Evolutionary conservation across 1,140 invertebrate species (phyloP), one percentile per base, ranked within the genome.

Genomic region (Pseudomyrmex sp.): DNA sequence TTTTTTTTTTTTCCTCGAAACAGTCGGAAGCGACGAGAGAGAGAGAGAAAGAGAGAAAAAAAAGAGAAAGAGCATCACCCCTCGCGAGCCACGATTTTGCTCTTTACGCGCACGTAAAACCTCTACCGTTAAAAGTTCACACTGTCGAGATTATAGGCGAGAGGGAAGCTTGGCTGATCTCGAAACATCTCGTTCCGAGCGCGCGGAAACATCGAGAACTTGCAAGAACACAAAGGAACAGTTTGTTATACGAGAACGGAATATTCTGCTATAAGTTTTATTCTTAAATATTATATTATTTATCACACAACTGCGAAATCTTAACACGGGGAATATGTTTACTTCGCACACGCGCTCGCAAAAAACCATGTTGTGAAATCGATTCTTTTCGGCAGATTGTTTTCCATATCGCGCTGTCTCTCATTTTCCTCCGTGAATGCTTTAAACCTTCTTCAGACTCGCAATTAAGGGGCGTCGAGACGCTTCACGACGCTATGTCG

Each of bases 391-490:
- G 58, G 23, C 0, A 26, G 12, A 59, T 75, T 84, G 80, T 84
- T 91, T 86, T 92, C 5, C 35, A 90, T 79, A 54, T 35, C 26
- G 48, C 75, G 50, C 35, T 48, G 15, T 52, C 26, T 54, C 59
- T 76, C 72, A 26, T 58, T 84, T 74, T 84, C 82, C 70, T 73
- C 56, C 74, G 9, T 73, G 35, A 70, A 73, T 74, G 68, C 61
- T 84, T 66, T 76, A 72, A 72, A 58, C 66, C 84, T 88, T 66
- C 87, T 89, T 76, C 86, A 80, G 54, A 76, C 74, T 92, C 90
- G 93, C 94, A 94, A 94, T 94, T 94, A 94, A 92, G 87, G 91
- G 92, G 90, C 90, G 90, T 90, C 91, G 91, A 86, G 89, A 92
- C 88, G 91, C 91, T 93, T 90, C 91, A 89, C 91, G 91, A 94